Conservation (phyloP, 2,797 vertebrate genomes). For the Myoxocephalus aenaeus region DNA sequence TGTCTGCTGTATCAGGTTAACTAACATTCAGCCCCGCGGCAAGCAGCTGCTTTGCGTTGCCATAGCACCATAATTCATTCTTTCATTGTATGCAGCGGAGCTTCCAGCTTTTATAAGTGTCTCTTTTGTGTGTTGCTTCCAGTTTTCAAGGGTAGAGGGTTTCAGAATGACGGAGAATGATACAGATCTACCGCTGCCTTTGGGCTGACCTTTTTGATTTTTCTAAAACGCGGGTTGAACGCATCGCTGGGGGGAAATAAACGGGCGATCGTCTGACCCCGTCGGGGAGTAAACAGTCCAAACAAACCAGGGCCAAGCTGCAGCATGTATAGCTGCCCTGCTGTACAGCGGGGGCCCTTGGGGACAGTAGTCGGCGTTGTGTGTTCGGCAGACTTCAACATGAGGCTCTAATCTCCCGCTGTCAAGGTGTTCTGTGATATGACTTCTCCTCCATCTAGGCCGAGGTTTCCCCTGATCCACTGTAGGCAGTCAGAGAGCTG, state of each 20-base stretch:
- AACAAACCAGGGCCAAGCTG: conserved; percentile 7
- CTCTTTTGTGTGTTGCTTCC: conserved; percentile 63
- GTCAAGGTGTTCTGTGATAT: conserved; percentile 15
- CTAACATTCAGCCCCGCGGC: conserved; percentile 34
- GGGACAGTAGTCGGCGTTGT: conserved; percentile 22
- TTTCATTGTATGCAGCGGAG: conserved; percentile 61
- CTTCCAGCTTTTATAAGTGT: conserved; percentile 67
- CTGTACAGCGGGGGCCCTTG: background rate
- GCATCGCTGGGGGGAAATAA: conserved; percentile 17
- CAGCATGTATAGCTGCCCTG: conserved; percentile 7
- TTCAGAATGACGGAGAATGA: conserved; percentile 20
- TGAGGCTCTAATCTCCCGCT: conserved; percentile 27
- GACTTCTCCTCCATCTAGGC: conserved; percentile 25
- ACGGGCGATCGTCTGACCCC: background rate
- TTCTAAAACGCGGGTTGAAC: conserved; percentile 16
- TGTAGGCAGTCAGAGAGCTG: conserved; percentile 18
- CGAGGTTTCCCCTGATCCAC: conserved; percentile 28
- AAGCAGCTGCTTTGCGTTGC: conserved; percentile 72
- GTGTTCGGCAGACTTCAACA: conserved; percentile 20
- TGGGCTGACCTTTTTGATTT: conserved; percentile 39
- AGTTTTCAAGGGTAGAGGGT: conserved; percentile 41
- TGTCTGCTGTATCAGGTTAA: conserved; percentile 59
- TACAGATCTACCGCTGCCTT: conserved; percentile 24
- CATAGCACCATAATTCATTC: conserved; percentile 78
- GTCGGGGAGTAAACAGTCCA: background rate